Percentiles rank a stretch among this genome's conserved stretches.
phyloP scores from a whole-genome alignment of 1,140 invertebrate genomes.

The Sitodiplosis mosellana region DNA sequence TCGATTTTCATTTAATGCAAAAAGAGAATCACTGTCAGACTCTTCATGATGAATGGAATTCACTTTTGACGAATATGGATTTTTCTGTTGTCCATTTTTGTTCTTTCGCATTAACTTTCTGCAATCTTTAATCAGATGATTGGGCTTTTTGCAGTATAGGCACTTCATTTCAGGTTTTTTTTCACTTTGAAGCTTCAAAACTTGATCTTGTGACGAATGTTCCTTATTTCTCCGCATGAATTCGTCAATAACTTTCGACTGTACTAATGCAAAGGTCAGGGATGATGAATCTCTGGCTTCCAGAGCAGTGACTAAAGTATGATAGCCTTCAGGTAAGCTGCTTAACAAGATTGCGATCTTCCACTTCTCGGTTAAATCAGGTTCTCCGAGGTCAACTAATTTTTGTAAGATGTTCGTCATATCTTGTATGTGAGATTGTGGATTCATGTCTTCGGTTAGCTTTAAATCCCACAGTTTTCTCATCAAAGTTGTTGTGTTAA shows the following conservation, averaged over 20 bases:
- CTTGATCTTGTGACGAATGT: not conserved
- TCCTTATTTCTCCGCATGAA: not conserved
- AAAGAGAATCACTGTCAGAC: not conserved
- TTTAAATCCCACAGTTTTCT: not conserved
- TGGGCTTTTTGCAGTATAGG: not conserved
- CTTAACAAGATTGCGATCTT: not conserved
- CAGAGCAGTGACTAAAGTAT: conserved; percentile 4
- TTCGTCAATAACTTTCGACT: not conserved
- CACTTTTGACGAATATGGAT: not conserved
- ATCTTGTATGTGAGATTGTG: not conserved
- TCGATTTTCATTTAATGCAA: not conserved
- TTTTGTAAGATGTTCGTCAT: not conserved
- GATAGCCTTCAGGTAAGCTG: not conserved
- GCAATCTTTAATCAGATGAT: not conserved
- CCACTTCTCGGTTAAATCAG: not conserved
- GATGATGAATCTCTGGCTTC: conserved; percentile 1
- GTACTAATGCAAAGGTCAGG: not conserved
- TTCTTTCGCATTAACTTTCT: not conserved
- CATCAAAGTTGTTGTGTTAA: not conserved
- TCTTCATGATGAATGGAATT: not conserved
- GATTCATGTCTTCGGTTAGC: not conserved
- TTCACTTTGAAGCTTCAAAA: not conserved
- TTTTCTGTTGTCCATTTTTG: not conserved
- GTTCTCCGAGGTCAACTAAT: not conserved
- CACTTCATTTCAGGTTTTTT: not conserved